Percentiles rank a stretch among this genome's conserved stretches.
These are phyloP conservation scores for Epiblema foenella DNA, from an alignment of 2,888 invertebrate species.

Conservation along the genomic window DNA sequence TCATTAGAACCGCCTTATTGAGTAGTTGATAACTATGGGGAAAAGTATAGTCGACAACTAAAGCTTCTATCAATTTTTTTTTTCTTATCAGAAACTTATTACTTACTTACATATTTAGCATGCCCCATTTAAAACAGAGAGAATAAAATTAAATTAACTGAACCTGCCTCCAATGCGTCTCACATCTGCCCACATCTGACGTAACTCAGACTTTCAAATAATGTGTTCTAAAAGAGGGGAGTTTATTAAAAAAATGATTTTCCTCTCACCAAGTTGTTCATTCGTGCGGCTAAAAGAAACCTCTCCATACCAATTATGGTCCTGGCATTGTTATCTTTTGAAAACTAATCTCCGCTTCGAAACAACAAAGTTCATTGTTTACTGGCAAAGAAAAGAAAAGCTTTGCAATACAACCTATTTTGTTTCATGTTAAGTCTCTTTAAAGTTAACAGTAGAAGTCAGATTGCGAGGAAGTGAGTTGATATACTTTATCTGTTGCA, in stretches of 20 bases:
- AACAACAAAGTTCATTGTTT: background rate
- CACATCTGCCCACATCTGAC: no score
- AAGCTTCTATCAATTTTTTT: no score
- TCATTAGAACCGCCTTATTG: no score
- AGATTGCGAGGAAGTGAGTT: conserved; percentile 22
- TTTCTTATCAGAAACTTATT: no score
- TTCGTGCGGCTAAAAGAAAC: background rate
- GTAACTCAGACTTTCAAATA: no score
- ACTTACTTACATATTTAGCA: no score
- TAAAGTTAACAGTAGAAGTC: conserved; percentile 32
- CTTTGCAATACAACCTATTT: conserved; percentile 22
- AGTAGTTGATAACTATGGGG: no score
- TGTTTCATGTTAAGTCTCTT: conserved; percentile 26
- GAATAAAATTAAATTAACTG: no score
- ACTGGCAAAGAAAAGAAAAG: background rate
- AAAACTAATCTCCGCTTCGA: background rate
- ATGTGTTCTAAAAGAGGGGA: no score
- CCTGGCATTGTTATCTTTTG: background rate
- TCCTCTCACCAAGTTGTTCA: background rate
- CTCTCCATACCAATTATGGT: background rate
- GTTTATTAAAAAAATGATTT: no score
- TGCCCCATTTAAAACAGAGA: no score
- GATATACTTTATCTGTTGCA: conserved; percentile 15
- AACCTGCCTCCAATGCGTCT: background rate
- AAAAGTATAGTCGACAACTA: no score